Evolutionary conservation across 2,888 invertebrate genomes (phyloP).

Genomic region (Drosophila yooni): DNA sequence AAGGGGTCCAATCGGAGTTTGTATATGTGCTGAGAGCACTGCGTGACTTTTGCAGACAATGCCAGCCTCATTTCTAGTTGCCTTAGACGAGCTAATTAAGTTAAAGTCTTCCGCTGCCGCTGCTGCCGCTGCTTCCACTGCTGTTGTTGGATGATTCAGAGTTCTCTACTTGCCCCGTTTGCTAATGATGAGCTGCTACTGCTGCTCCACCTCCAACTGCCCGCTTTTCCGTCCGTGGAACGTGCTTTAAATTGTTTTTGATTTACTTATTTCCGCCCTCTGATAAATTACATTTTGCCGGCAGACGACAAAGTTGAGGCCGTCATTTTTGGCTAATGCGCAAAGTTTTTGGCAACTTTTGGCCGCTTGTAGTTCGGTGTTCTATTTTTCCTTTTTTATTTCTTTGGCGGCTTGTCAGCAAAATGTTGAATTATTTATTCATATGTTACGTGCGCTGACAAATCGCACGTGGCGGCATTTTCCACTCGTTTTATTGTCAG

Average conservation of each 20-base stretch:
- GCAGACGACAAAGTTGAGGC: conserved; percentile 67
- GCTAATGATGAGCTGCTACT: conserved; percentile 43
- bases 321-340: conserved; percentile 72
- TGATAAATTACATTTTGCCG: conserved; percentile 78
- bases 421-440: conserved; percentile 75
- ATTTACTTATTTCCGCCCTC: conserved; percentile 78
- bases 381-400: conserved; percentile 19
- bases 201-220: not conserved
- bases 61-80: conserved; percentile 63
- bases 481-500: conserved; percentile 45
- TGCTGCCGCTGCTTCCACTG: conserved; percentile 38
- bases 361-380: conserved; percentile 28
- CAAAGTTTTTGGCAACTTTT: conserved; percentile 64
- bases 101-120: conserved; percentile 58
- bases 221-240: not conserved
- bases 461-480: conserved; percentile 54
- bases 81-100: conserved; percentile 71
- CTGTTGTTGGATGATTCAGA: conserved; percentile 14
- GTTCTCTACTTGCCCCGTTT: conserved; percentile 28
- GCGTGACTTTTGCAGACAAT: conserved; percentile 74
- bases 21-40: conserved; percentile 24
- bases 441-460: conserved; percentile 72
- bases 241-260: conserved; percentile 79
- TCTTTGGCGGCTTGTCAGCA: conserved; percentile 41
- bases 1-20: conserved; percentile 14